A percentile compares a stretch with the other conserved stretches of the same genome.
phyloP scores from a whole-genome alignment of 2,797 vertebrate genomes.

The Chlorospingus flavigularis region DNA sequence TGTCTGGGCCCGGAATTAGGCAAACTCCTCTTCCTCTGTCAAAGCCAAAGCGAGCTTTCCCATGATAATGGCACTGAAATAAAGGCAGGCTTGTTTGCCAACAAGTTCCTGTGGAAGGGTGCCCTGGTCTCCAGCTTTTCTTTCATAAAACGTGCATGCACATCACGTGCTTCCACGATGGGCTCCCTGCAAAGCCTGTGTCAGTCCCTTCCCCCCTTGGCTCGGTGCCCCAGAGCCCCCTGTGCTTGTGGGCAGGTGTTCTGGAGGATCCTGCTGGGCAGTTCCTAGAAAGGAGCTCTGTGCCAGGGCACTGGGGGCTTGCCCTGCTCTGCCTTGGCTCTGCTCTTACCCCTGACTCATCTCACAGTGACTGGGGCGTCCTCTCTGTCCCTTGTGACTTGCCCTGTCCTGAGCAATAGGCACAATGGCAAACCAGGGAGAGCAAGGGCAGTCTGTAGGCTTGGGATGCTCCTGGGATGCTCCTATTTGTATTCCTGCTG shows the following conservation, averaged over 20 bases:
- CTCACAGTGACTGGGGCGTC: background rate
- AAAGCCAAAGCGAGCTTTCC: background rate
- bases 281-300: background rate
- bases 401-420: background rate
- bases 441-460: background rate
- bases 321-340: background rate
- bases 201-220: background rate
- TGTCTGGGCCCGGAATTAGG: accelerated
- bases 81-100: background rate
- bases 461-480: background rate
- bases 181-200: background rate
- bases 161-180: background rate
- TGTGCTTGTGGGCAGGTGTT: background rate
- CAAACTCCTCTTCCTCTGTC: background rate
- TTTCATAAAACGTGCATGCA: background rate
- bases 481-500: background rate
- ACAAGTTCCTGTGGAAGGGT: accelerated
- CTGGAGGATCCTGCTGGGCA: background rate
- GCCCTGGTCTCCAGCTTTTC: background rate
- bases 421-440: background rate
- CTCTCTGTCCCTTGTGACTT: background rate
- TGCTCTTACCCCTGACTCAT: background rate
- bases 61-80: background rate
- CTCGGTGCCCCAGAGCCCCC: background rate
- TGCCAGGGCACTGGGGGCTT: background rate